Percentiles rank a stretch among this genome's conserved stretches.
phyloP scores from a whole-genome alignment of 2,113 vertebrate genomes.

The Sapajus apella region DNA sequence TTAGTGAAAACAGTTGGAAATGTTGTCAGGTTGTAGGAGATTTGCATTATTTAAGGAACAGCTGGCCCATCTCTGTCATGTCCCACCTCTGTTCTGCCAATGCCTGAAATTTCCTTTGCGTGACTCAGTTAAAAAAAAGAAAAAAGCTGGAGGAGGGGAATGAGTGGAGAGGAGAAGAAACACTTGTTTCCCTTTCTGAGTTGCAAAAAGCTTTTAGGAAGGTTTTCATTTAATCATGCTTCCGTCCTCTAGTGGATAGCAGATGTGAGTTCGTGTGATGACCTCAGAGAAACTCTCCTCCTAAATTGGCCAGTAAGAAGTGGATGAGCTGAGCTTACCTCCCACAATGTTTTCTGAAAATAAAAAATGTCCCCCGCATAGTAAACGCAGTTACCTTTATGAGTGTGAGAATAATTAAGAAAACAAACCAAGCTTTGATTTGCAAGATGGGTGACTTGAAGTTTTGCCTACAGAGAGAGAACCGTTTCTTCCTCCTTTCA shows the following conservation, averaged over 20 bases:
- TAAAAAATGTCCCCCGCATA: not conserved
- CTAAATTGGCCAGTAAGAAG: not conserved
- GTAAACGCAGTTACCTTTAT: not conserved
- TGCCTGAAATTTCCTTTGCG: not conserved
- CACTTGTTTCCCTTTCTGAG: not conserved
- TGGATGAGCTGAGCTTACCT: not conserved
- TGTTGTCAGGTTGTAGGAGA: not conserved
- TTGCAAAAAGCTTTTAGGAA: not conserved
- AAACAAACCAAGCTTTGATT: not conserved
- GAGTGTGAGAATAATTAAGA: not conserved
- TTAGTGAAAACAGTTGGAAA: not conserved
- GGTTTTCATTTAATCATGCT: not conserved
- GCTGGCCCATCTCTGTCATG: not conserved
- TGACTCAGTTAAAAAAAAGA: not conserved
- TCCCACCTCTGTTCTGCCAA: not conserved
- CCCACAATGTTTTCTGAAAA: not conserved
- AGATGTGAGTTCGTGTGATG: not conserved
- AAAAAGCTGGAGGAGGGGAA: not conserved
- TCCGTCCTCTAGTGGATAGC: not conserved
- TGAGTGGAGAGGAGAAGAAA: not conserved
- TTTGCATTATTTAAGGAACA: not conserved
- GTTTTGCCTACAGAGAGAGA: not conserved
- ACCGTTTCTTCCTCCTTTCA: not conserved
- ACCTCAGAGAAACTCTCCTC: not conserved
- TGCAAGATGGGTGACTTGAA: not conserved